phyloP scores from a whole-genome alignment of 2,113 vertebrate species.

The Archilochus colubris region DNA sequence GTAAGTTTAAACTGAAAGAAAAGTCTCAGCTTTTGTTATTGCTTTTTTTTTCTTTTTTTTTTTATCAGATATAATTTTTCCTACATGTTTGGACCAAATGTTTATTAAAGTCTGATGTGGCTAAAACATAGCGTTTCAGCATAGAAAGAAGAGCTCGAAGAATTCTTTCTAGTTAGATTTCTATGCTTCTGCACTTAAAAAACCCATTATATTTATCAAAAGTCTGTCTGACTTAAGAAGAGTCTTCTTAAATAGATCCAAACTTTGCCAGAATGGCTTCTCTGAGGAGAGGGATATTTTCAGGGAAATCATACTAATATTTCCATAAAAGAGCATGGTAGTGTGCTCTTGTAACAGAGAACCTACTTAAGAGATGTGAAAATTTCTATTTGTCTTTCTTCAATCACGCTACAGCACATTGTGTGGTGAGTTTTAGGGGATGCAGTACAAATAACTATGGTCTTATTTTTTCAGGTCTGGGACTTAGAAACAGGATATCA shows the following conservation, averaged over 20 bases:
- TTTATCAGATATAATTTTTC: background rate
- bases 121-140: background rate
- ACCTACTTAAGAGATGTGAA: background rate
- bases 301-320: background rate
- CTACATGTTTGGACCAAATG: background rate
- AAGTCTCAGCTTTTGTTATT: background rate
- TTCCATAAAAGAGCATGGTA: background rate
- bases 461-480: slow-evolving; percentile 71
- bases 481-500: slow-evolving; percentile 75
- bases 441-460: background rate
- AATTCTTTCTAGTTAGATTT: background rate
- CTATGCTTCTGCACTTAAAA: background rate
- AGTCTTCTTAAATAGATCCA: background rate
- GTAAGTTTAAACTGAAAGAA: background rate
- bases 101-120: background rate
- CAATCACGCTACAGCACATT: background rate
- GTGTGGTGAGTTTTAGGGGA: background rate
- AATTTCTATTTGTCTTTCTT: background rate
- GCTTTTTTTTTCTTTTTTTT: no score
- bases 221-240: background rate
- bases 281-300: background rate
- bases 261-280: background rate
- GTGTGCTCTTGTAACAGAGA: background rate
- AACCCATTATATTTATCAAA: background rate
- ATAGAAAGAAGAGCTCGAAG: background rate